Base-by-base conservation (phyloP, 2,888 invertebrate species). In the Chalcis sispes region DNA sequence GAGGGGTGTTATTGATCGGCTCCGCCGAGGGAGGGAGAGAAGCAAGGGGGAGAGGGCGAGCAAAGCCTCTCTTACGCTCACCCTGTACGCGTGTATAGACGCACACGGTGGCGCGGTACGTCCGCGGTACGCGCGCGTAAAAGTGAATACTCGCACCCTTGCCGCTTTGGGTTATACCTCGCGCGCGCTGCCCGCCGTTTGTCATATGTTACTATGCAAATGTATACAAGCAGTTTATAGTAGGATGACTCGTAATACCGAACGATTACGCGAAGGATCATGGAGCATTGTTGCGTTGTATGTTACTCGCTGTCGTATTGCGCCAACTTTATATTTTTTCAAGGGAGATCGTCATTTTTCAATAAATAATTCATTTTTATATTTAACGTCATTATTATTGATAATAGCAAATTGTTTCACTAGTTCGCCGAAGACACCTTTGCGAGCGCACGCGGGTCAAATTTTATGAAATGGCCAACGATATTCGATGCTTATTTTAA, bases 1-100 rank as follows among this genome's bases (percentile, higher is more conserved):
- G 66, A 73, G 79, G 79, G 82, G 83, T 84, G 84, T 85, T 87
- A 87, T 87, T 87, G 87, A 87, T 87, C 87, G 87, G 85, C 85
- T 83, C 82, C n/a, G n/a, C n/a, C n/a, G n/a, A n/a, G n/a, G n/a
- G 83, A 83, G 50, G 76, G 80, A 81, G 80, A 75, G 78, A 67
- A 77, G 75, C 65, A 61, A 65, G 72, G 79, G 76, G 82, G 83
- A 46, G 58, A 50, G 18, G n/a, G 18, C 1, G 36, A 79, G 79
- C 8, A 54, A 32, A 40, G 72, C 56, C 48, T 48, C 15, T 8
- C 52, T 25, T 25, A 18, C 23, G 32, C 46, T n/a, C n/a, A 8
- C 32, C 52, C 2, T 20, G 29, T 27, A 42, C 40, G 36, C 20
- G 4, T 27, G 29, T 48, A 15, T 25, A 27, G 20, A 54, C n/a